phyloP scores from a whole-genome alignment of 2,888 invertebrate species.

The Caenorhabditis wallacei region DNA sequence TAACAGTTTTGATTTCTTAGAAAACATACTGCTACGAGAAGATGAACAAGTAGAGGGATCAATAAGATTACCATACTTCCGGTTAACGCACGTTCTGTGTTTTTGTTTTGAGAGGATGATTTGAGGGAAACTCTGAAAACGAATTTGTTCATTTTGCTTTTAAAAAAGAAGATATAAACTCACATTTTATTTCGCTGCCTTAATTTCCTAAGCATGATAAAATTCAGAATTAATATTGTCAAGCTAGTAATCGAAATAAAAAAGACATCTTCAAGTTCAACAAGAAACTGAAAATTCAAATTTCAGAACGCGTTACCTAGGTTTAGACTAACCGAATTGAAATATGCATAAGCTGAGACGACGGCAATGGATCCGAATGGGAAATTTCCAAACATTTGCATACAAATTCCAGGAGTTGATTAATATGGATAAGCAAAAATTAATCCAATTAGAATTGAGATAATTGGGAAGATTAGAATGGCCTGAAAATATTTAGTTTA shows the following conservation, averaged over 20 bases:
- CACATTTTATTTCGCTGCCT: too few relatives aligned
- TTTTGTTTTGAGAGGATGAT: neutral
- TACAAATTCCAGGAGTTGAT: neutral
- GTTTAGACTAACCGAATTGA: neutral
- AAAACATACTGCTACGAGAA: neutral
- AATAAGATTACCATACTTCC: conserved; percentile 20
- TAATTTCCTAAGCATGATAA: neutral
- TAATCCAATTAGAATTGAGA: neutral
- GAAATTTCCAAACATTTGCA: conserved; percentile 18
- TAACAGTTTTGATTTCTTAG: neutral
- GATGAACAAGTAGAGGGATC: neutral
- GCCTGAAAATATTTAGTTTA: neutral
- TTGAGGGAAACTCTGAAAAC: neutral
- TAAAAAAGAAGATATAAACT: neutral
- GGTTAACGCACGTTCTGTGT: neutral
- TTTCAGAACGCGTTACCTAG: neutral
- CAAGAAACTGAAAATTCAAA: neutral
- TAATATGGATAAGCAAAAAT: neutral
- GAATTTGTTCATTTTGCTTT: neutral
- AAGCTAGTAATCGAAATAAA: neutral
- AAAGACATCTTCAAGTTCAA: neutral
- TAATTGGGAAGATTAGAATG: neutral
- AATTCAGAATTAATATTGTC: neutral
- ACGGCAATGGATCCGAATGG: conserved; percentile 27
- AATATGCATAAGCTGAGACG: neutral